Percentiles rank a stretch among this genome's conserved stretches.
These are phyloP conservation scores for Drosophila demipolita DNA, from an alignment of 2,888 invertebrate species.

Conservation along the genomic window DNA sequence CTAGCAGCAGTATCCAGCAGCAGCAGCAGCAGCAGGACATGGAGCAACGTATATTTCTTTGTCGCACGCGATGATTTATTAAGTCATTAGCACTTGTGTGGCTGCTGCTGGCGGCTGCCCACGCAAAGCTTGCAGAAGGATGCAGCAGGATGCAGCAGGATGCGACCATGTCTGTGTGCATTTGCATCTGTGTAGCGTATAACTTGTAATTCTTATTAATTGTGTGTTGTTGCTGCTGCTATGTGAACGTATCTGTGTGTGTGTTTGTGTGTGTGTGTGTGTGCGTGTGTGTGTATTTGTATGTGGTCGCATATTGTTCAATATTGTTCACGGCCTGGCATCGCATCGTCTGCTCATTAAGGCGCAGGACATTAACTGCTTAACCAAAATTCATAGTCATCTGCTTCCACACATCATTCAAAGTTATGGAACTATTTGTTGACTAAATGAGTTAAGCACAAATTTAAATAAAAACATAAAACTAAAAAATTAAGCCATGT, in stretches of 20 bases:
- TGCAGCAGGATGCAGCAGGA: slow-evolving; percentile 43
- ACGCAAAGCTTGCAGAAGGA: slow-evolving; percentile 50
- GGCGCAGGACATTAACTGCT: slow-evolving; percentile 47
- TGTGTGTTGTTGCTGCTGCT: slow-evolving; percentile 60
- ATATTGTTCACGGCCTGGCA: slow-evolving; percentile 27
- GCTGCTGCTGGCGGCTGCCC: slow-evolving; percentile 66
- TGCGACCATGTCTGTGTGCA: not conserved
- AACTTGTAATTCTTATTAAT: slow-evolving; percentile 84
- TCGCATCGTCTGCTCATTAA: slow-evolving; percentile 49
- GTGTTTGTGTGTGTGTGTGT: slow-evolving; percentile 1
- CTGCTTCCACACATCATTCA: slow-evolving; percentile 14
- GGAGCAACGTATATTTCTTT: slow-evolving; percentile 75
- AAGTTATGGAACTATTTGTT: slow-evolving; percentile 3
- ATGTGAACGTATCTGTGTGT: not conserved
- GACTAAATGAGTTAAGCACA: not conserved
- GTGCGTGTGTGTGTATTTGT: slow-evolving; percentile 11
- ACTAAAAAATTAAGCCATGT: too few species aligned
- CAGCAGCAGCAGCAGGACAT: slow-evolving; percentile 18
- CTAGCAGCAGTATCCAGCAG: slow-evolving; percentile 21
- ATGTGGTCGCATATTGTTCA: slow-evolving; percentile 26
- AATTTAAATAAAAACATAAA: too few species aligned
- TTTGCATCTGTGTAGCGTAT: slow-evolving; percentile 54
- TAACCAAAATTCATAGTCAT: slow-evolving; percentile 33
- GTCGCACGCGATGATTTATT: slow-evolving; percentile 83
- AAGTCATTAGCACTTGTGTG: slow-evolving; percentile 84